phyloP scores from a whole-genome alignment of 2,113 vertebrate species.

The Clupea harengus region DNA sequence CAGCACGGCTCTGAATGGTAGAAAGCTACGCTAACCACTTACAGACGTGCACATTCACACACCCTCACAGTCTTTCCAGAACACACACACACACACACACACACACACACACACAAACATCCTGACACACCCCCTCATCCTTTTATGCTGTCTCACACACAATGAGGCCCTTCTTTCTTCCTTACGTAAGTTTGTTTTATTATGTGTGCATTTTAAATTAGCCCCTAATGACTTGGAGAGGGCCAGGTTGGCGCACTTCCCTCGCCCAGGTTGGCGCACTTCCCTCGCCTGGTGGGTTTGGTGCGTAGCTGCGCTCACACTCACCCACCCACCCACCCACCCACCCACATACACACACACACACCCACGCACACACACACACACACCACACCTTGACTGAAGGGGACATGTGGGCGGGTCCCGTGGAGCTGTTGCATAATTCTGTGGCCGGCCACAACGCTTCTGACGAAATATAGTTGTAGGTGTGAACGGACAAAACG shows the following conservation, averaged over 20 bases:
- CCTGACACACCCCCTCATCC: too few species aligned
- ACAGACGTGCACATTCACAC: neutral
- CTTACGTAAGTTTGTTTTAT: neutral
- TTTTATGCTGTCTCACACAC: neutral
- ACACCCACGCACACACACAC: too few species aligned
- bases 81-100: neutral
- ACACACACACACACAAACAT: neutral
- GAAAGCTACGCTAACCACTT: neutral
- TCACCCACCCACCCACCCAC: neutral
- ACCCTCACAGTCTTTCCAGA: neutral
- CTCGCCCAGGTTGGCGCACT: too few species aligned
- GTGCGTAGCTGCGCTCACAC: too few species aligned
- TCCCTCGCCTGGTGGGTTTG: neutral
- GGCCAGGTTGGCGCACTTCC: neutral
- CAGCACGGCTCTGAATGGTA: neutral
- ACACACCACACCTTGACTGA: neutral
- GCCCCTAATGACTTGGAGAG: constrained; percentile 11
- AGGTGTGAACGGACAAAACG: constrained; percentile 31
- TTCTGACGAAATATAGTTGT: constrained; percentile 33
- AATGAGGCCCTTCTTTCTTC: neutral
- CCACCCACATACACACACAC: neutral
- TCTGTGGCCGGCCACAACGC: constrained; percentile 56
- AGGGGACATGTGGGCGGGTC: constrained; percentile 46
- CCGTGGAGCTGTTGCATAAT: constrained; percentile 59
- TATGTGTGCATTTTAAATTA: constrained; percentile 2